A percentile compares a stretch with the other conserved stretches of the same genome.
Evolutionary conservation across 2,888 invertebrate genomes (phyloP).

Genomic region (Junonia oenone): DNA sequence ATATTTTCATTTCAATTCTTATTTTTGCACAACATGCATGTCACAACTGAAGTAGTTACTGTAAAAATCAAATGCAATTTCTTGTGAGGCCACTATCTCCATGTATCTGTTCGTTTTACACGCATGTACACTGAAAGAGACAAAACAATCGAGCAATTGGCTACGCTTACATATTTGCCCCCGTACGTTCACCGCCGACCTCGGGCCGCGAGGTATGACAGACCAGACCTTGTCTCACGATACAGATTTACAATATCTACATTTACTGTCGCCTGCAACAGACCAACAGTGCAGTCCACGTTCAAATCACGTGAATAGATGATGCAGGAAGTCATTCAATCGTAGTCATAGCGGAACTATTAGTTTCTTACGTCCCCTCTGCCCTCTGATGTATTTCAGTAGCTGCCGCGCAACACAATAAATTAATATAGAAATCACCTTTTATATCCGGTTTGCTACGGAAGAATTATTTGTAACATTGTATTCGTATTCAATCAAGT

Average conservation of each 20-base stretch:
- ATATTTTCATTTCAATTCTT: background rate
- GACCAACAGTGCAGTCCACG: slow-evolving; percentile 14
- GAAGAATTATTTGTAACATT: background rate
- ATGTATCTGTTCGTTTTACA: slow-evolving; percentile 22
- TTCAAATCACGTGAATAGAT: slow-evolving; percentile 26
- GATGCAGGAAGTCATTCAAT: slow-evolving; percentile 30
- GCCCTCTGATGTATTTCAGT: background rate
- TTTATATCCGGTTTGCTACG: background rate
- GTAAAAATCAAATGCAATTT: slow-evolving; percentile 24
- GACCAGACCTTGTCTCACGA: slow-evolving; percentile 62
- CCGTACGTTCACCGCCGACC: slow-evolving; percentile 67
- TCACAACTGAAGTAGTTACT: slow-evolving; percentile 7
- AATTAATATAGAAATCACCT: background rate
- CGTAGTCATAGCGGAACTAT: slow-evolving; percentile 2
- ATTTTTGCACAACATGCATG: background rate
- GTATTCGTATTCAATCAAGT: background rate
- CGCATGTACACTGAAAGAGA: slow-evolving; percentile 32
- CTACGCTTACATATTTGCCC: slow-evolving; percentile 52
- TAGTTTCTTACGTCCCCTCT: background rate
- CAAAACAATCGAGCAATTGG: slow-evolving; percentile 42
- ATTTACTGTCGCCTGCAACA: slow-evolving; percentile 37
- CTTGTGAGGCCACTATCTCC: slow-evolving; percentile 27
- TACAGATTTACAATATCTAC: slow-evolving; percentile 40
- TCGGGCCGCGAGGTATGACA: slow-evolving; percentile 48
- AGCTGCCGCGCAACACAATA: background rate